Base-by-base conservation (phyloP, 1,140 invertebrate species). In the Cydia splendana region DNA sequence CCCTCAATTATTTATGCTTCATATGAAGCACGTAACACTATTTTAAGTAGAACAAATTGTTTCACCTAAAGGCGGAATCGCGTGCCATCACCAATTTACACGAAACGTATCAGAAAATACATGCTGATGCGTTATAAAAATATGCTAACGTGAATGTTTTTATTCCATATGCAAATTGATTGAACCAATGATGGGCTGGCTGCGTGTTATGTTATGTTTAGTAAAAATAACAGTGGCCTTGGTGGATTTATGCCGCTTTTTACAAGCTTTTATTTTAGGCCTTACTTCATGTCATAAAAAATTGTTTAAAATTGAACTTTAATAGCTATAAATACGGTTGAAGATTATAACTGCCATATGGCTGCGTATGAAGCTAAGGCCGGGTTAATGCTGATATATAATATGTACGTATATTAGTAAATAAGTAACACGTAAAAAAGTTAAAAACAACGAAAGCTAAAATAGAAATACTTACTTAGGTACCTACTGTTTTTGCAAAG, bases 1-100 rank as follows among this genome's bases (percentile, higher is more conserved):
- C n/a, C 34, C 24, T 20, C 15, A 71, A 71, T 71, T 71, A 45
- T 71, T 69, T 71, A 71, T 71, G 67, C 67, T 18, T 71, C 30
- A 71, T 71, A 18, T 71, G 34, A 42, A 71, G 67, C 80, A 82
- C 78, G 78, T 78, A 81, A 85, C 79, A 82, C 73, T 30, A 76
- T 79, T 85, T 86, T 87, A 87, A 84, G 65, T 81, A 85, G 74
- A 83, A 86, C 85, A 86, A 89, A 88, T 86, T 87, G 82, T 85
- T 82, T 82, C 80, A 80, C 80, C 79, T 83, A 80, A 80, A 79
- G 79, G 74, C 77, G 57, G 69, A 77, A 73, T 85, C 76, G 85
- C 85, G 82, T 84, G 87, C 65, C 77, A 74, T 80, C 75, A 77
- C 65, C 80, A 45, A 80, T 82, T 87, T 85, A 84, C 78, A 82